These are phyloP conservation scores for Rhynchophorus ferrugineus DNA, from an alignment of 1,140 invertebrate genomes.

Conservation along the genomic window DNA sequence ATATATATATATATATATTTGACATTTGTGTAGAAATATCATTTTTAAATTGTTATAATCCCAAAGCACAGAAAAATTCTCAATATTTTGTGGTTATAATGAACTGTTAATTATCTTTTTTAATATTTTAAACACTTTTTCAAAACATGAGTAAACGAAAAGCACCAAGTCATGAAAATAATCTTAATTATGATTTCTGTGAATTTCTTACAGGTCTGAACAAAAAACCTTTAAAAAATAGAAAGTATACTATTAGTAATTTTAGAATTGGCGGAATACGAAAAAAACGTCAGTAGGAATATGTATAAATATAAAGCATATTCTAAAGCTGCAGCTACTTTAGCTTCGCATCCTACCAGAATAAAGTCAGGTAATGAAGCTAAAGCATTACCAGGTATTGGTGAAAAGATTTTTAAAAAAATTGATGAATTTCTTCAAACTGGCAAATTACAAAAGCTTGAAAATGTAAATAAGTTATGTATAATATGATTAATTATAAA, in stretches of 20 bases:
- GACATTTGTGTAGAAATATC: too few species aligned
- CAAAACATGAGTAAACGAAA: conserved; percentile 57
- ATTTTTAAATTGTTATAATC: too few species aligned
- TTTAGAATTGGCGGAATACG: conserved; percentile 34
- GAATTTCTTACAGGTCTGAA: conserved; percentile 36
- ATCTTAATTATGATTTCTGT: conserved; percentile 55
- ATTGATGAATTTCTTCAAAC: conserved; percentile 74
- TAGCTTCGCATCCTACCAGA: conserved; percentile 51
- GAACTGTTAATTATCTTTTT: too few species aligned
- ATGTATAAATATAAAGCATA: conserved; percentile 70
- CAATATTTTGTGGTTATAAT: too few species aligned
- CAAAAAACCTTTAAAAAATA: background rate
- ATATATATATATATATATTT: too few species aligned
- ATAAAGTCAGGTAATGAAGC: conserved; percentile 67
- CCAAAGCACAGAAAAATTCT: too few species aligned
- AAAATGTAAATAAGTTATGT: conserved; percentile 54
- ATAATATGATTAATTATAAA: too few species aligned
- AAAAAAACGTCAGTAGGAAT: conserved; percentile 32
- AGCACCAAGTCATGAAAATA: conserved; percentile 46
- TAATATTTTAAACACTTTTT: too few species aligned
- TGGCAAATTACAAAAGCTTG: conserved; percentile 68
- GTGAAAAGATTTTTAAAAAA: conserved; percentile 72
- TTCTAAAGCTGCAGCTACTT: conserved; percentile 63
- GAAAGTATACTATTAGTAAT: conserved; percentile 7
- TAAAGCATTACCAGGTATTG: conserved; percentile 65